A percentile compares a stretch with the other conserved stretches of the same genome.
These are phyloP conservation scores for Echinometra lucunter DNA, from an alignment of 53 echinoderm and acorn worm species.

Conservation along the genomic window DNA sequence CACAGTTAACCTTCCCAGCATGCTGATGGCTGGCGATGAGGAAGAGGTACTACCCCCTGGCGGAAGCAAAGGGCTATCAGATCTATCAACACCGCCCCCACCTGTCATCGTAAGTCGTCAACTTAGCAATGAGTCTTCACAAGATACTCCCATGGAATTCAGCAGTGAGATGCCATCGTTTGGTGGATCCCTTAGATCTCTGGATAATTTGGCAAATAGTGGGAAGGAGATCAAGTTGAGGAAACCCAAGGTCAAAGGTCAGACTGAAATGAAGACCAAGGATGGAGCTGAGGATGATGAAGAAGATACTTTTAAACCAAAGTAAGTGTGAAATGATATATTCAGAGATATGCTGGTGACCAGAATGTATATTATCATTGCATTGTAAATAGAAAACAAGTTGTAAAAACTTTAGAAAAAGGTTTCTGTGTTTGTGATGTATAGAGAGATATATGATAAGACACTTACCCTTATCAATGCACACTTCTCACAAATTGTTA, in stretches of 20 bases:
- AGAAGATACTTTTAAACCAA: conserved; percentile 71
- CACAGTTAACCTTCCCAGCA: conserved; percentile 86
- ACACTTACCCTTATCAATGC: neutral
- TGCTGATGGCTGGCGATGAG: conserved; percentile 97
- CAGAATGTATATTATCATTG: neutral
- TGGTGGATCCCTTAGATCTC: conserved; percentile 9
- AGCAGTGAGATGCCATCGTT: conserved; percentile 1
- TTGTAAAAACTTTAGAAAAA: neutral
- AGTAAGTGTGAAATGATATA: conserved; percentile 69
- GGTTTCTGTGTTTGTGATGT: neutral
- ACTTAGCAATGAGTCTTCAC: conserved; percentile 73
- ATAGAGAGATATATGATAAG: neutral
- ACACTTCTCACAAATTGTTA: neutral
- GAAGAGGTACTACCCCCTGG: conserved; percentile 79
- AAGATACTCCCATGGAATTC: conserved; percentile 65
- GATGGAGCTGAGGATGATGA: conserved; percentile 50
- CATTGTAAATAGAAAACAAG: neutral
- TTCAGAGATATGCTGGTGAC: neutral
- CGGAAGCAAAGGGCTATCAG: conserved; percentile 81
- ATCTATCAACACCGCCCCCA: conserved; percentile 78
- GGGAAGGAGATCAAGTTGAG: conserved; percentile 69
- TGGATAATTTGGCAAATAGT: conserved; percentile 20
- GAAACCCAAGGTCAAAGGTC: conserved; percentile 73
- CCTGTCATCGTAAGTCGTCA: conserved; percentile 73
- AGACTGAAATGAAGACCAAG: conserved; percentile 66